Conservation (phyloP, 1,140 invertebrate genomes). For the Micrasema longulum region DNA sequence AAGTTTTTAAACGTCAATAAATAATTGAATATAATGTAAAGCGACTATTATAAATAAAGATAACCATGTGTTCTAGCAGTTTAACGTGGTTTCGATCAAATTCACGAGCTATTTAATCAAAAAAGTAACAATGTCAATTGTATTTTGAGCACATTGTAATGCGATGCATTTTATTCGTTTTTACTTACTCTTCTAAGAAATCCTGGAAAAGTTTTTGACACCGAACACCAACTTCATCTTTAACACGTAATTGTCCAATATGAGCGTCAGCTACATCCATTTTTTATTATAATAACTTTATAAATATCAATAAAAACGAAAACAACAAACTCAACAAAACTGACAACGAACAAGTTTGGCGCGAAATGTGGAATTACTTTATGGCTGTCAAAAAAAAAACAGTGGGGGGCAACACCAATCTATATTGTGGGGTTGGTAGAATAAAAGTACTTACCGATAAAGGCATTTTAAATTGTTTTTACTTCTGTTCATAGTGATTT, state of each 20-base stretch:
- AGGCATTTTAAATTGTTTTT: too few relatives aligned
- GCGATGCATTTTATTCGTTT: slow-evolving; percentile 1
- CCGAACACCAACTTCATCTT: slow-evolving; percentile 90
- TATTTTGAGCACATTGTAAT: slow-evolving; percentile 51
- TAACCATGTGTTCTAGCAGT: not conserved
- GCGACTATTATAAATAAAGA: not conserved
- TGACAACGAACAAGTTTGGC: slow-evolving; percentile 28
- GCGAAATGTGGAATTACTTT: slow-evolving; percentile 20
- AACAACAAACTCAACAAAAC: slow-evolving; percentile 37
- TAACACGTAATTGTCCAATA: slow-evolving; percentile 75
- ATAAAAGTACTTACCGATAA: too few relatives aligned
- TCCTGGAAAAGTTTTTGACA: slow-evolving; percentile 97
- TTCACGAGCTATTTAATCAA: not conserved
- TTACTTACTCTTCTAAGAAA: slow-evolving; percentile 91
- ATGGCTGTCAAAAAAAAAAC: slow-evolving; percentile 13
- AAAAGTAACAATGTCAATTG: slow-evolving; percentile 2
- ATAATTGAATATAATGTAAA: not conserved
- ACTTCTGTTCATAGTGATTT: too few relatives aligned
- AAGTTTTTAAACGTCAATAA: not conserved
- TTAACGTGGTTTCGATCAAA: not conserved
- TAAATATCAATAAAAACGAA: slow-evolving; percentile 3
- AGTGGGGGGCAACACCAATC: too few relatives aligned
- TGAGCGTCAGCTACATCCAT: slow-evolving; percentile 77
- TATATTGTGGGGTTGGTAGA: too few relatives aligned
- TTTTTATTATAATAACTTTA: slow-evolving; percentile 27